Base-by-base conservation (phyloP, 2,113 vertebrate species). In the Bothrops jararaca region DNA sequence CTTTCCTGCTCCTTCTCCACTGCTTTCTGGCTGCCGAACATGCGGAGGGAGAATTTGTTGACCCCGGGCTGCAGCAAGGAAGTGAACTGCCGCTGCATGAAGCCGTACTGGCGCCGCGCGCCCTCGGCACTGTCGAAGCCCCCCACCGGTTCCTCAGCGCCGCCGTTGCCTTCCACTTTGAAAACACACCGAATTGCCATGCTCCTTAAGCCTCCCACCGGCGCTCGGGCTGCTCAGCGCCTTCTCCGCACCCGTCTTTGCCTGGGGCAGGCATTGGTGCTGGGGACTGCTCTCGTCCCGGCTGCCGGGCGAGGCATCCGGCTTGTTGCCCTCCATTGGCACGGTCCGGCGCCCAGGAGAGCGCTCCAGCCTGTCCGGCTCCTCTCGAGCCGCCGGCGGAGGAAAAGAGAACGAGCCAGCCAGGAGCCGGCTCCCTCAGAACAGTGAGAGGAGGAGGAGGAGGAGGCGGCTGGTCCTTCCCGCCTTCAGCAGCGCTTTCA, bases 31-130 rank as follows among this genome's bases (percentile, higher is more conserved):
- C 99, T 99, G 94, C 99, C 99, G 95, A 99, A 99, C 99, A 99
- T 99, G 94, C 99, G 98, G 96, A 99, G 98, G 92, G 99, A 99
- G 98, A 99, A 99, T 99, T 99, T 99, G 98, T 99, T 99, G 97
- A 99, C 99, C 94, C 99, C 99, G 91, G 99, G 99, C 98, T 99
- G 99, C 97, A 99, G 98, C 98, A 99, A 98, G 95, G 99, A 99
- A 96, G 98, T 99, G 97, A 99, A 99, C 96, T 99, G 99, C 94
- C 99, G 97, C 98, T 99, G 99, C 99, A 99, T 99, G 97, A 99
- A 99, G 91, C 99, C 98, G 90, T 98, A 96, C 95, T 98, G 98
- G 96, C 98, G 97, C 97, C 98, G 97, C 23, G 97, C 98, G 94
- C 98, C 98, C 92, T 98, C 97, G 95, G 99, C 98, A 93, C 99